Percentiles rank a stretch among this genome's conserved stretches.
Conservation (phyloP, 2,888 invertebrate genomes). For the Colostygia pectinataria region DNA sequence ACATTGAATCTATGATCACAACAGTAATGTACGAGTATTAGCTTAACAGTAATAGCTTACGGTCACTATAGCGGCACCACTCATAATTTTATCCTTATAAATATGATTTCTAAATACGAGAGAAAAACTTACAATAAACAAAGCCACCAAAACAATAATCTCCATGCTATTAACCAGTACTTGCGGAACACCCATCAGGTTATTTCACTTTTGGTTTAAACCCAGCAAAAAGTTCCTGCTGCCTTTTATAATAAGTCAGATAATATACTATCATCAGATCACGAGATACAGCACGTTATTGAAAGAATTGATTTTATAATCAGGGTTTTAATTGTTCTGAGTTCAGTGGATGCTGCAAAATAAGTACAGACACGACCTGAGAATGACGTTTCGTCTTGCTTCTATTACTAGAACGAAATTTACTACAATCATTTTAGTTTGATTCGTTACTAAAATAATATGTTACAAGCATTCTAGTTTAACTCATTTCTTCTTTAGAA, state of each 20-base stretch:
- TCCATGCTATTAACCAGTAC: conserved; percentile 8
- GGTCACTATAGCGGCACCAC: too few relatives aligned
- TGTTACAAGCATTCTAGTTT: too few relatives aligned
- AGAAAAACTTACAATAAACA: conserved; percentile 20
- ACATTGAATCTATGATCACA: too few relatives aligned
- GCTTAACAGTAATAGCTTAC: too few relatives aligned
- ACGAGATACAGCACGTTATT: conserved; percentile 44
- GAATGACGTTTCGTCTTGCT: too few relatives aligned
- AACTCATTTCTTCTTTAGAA: too few relatives aligned
- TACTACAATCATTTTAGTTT: neutral
- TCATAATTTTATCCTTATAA: too few relatives aligned
- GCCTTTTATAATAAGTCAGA: conserved; percentile 32
- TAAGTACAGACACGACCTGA: neutral
- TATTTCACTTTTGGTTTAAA: conserved; percentile 36
- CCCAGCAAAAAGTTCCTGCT: conserved; percentile 22
- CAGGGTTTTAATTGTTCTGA: conserved; percentile 20
- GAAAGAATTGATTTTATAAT: conserved; percentile 40
- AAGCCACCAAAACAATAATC: conserved; percentile 20
- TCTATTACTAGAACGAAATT: neutral
- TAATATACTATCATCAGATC: conserved; percentile 33
- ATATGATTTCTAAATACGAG: too few relatives aligned
- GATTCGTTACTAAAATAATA: too few relatives aligned
- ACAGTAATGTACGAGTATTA: too few relatives aligned
- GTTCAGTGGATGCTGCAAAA: conserved; percentile 10
- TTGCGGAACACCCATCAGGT: conserved; percentile 20